Evolutionary conservation across 1,140 invertebrate genomes (phyloP), one percentile per base, ranked within the genome.

Genomic region (Drosophila suzukii): DNA sequence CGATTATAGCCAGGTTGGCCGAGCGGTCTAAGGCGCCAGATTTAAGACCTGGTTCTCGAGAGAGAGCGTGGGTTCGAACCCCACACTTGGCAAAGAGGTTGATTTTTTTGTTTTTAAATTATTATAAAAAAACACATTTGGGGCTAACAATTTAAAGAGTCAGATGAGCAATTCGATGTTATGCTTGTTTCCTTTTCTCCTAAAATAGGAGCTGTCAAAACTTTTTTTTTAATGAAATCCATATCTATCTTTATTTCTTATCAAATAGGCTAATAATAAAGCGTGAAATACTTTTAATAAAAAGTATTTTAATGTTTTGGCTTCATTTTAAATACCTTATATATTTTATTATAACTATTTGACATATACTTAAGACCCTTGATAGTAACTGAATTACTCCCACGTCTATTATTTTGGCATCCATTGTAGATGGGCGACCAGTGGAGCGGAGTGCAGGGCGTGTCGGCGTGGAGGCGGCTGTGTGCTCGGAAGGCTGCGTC

Each of bases 401-500:
- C 6, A 65, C 41, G 4, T 36, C 32, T 53, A 66, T 6, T 7
- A 46, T 50, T 53, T 68, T 38, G 38, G 32, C 47, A 34, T 20
- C n/a, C 34, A 20, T 32, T 54, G 39, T 68, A 53, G n/a, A 5
- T 20, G 51, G 51, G 54, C 51, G 12, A 44, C 39, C 67, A 67
- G 47, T 66, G 62, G 24, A 62, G 62, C 44, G 32, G 30, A n/a
- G 17, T 32, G 43, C 44, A 32, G 46, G 58, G 47, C 47, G 15
- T 51, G 24, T 39, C 59, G 70, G 49, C 47, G 74, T 56, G 62
- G 55, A 67, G 71, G 49, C 72, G 36, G 58, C 61, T 50, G 74
- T 65, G 56, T 51, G 44, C 71, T 51, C 71, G 53, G 72, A 75
- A 76, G 77, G 76, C 86, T 75, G 67, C 80, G 83, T 81, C 78